These are phyloP conservation scores for Cephus runcator DNA, from an alignment of 2,888 invertebrate genomes.

Conservation along the genomic window DNA sequence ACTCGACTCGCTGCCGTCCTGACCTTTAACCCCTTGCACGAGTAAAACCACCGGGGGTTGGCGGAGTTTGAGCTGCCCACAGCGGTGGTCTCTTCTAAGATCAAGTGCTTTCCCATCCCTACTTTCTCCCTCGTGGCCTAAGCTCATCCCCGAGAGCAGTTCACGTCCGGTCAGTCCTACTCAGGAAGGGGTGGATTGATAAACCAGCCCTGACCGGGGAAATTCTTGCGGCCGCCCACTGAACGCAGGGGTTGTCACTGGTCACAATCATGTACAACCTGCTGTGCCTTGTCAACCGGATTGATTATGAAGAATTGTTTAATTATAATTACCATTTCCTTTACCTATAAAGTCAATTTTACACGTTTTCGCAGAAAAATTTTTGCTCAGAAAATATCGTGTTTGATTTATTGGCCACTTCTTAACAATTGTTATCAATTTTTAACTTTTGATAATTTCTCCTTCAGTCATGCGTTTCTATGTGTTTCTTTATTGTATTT, in stretches of 20 bases:
- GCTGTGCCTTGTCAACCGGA: not conserved
- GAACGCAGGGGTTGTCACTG: conserved; percentile 28
- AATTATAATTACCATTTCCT: not conserved
- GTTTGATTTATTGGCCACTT: not conserved
- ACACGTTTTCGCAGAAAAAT: not conserved
- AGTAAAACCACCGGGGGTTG: conserved; percentile 54
- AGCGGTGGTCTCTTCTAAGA: conserved; percentile 57
- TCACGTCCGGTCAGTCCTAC: conserved; percentile 42
- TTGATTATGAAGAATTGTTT: not conserved
- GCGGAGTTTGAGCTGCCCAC: conserved; percentile 56
- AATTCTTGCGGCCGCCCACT: conserved; percentile 60
- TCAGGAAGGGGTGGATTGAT: conserved; percentile 55
- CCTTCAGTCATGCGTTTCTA: not conserved
- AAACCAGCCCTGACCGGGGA: conserved; percentile 55
- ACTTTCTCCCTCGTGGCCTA: conserved; percentile 14
- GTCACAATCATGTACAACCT: not conserved
- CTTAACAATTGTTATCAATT: not conserved
- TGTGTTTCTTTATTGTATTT: not conserved
- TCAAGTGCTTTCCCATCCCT: conserved; percentile 57
- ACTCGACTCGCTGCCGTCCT: conserved; percentile 53
- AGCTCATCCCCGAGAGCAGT: conserved; percentile 31
- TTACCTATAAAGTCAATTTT: not conserved
- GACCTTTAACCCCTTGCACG: conserved; percentile 52
- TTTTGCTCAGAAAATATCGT: not conserved
- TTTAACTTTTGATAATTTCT: not conserved